Evolutionary conservation across 2,113 vertebrate genomes (phyloP).

Genomic region (Piprites chloris): DNA sequence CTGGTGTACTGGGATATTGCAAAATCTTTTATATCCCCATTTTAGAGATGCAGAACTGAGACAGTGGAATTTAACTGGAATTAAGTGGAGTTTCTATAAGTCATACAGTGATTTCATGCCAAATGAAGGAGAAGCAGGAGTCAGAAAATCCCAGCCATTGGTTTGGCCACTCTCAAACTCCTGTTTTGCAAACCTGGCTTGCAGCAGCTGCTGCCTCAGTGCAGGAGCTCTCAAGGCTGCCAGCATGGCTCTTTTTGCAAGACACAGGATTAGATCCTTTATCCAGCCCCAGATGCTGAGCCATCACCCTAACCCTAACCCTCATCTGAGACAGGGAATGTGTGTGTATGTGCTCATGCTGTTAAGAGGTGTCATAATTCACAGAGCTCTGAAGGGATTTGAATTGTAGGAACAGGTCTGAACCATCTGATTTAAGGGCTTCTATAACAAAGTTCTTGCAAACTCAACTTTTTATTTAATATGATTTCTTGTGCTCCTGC

Average conservation of each 20-base stretch:
- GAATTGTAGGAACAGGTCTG: not conserved
- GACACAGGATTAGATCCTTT: not conserved
- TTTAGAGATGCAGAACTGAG: not conserved
- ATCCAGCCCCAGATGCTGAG: not conserved
- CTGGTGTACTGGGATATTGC: not conserved
- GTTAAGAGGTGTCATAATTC: not conserved
- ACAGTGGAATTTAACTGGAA: not conserved
- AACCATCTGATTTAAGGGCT: not conserved
- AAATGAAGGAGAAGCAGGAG: not conserved
- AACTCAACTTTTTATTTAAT: not conserved
- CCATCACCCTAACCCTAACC: too few relatives aligned
- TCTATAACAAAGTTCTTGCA: not conserved
- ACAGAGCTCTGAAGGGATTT: not conserved
- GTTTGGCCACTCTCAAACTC: not conserved
- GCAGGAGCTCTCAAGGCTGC: not conserved
- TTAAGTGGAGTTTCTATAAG: not conserved
- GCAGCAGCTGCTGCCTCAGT: accelerated
- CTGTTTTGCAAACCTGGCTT: not conserved
- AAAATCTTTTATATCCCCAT: not conserved
- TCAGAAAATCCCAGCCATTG: not conserved
- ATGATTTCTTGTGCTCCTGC: accelerated
- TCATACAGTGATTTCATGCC: not conserved
- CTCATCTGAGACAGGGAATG: not conserved
- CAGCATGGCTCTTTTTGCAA: not conserved
- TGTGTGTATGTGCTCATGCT: not conserved